Percentiles rank a stretch among this genome's conserved stretches.
These are phyloP conservation scores for Tiliacea citrago DNA, from an alignment of 2,888 invertebrate genomes.

Conservation along the genomic window DNA sequence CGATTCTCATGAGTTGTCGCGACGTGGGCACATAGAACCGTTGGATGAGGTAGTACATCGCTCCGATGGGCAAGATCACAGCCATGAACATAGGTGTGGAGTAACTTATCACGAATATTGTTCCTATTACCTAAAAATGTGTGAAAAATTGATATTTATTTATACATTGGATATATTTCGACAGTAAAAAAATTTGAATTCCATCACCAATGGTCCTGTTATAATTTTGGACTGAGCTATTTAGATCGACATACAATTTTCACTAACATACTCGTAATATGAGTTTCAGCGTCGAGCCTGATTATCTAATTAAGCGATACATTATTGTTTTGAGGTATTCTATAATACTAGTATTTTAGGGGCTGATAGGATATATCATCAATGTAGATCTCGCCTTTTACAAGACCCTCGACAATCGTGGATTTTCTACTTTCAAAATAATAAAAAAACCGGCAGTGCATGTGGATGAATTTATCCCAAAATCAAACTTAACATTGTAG, in stretches of 20 bases:
- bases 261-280: background rate
- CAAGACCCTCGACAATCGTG: no score
- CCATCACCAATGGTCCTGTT: background rate
- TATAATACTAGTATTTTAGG: background rate
- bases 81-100: slow-evolving; percentile 95
- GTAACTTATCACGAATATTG: slow-evolving; percentile 95
- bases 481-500: no score
- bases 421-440: background rate
- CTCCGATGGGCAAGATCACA: slow-evolving; percentile 95
- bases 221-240: background rate
- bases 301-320: background rate
- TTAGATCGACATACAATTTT: background rate
- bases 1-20: slow-evolving; percentile 97
- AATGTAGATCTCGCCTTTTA: no score
- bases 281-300: background rate
- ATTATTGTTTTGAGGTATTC: background rate
- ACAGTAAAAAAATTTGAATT: background rate
- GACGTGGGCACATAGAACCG: slow-evolving; percentile 98
- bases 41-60: slow-evolving; percentile 96
- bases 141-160: background rate
- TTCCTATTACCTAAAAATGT: slow-evolving; percentile 93
- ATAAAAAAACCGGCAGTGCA: no score
- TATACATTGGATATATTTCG: background rate
- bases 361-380: background rate
- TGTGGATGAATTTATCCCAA: no score